Evolutionary conservation across 2,797 vertebrate species (phyloP).

Genomic region (Cichlasoma orientale): DNA sequence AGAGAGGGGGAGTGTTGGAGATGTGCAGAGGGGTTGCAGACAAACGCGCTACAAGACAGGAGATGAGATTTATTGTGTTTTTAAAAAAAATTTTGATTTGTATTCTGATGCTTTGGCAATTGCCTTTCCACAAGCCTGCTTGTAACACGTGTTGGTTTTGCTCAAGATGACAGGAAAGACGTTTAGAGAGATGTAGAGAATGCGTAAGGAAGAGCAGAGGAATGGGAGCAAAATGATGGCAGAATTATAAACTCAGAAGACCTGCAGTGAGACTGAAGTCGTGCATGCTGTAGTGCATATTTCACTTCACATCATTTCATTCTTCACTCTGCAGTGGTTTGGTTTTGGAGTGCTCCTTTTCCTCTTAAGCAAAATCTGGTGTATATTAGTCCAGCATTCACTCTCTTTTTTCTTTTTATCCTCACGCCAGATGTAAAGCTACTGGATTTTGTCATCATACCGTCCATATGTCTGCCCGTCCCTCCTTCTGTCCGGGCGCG

Average conservation of each 20-base stretch:
- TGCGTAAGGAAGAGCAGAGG: conserved; percentile 28
- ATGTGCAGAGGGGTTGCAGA: conserved; percentile 34
- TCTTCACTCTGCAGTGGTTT: background rate
- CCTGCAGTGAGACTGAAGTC: conserved; percentile 3
- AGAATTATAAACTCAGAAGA: conserved; percentile 23
- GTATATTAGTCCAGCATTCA: background rate
- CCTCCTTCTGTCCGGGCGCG: no score
- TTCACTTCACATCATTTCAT: conserved; percentile 16
- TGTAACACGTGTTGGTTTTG: conserved; percentile 38
- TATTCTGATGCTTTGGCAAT: conserved; percentile 54
- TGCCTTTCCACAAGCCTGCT: conserved; percentile 37
- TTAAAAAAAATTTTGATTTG: conserved; percentile 45
- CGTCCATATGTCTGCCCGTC: no score
- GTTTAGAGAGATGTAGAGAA: conserved; percentile 14
- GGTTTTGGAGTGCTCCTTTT: background rate
- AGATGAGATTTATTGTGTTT: conserved; percentile 42
- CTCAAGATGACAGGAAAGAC: conserved; percentile 40
- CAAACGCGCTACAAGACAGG: conserved; percentile 32
- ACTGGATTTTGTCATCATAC: no score
- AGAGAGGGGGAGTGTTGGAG: conserved; percentile 12
- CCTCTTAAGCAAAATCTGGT: background rate
- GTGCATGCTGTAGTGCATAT: background rate
- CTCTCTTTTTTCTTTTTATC: background rate
- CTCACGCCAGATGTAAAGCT: no score
- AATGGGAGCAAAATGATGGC: conserved; percentile 8